A percentile compares a stretch with the other conserved stretches of the same genome.
These are phyloP conservation scores for Zaprionus nigranus DNA, from an alignment of 1,140 invertebrate species.

Conservation along the genomic window DNA sequence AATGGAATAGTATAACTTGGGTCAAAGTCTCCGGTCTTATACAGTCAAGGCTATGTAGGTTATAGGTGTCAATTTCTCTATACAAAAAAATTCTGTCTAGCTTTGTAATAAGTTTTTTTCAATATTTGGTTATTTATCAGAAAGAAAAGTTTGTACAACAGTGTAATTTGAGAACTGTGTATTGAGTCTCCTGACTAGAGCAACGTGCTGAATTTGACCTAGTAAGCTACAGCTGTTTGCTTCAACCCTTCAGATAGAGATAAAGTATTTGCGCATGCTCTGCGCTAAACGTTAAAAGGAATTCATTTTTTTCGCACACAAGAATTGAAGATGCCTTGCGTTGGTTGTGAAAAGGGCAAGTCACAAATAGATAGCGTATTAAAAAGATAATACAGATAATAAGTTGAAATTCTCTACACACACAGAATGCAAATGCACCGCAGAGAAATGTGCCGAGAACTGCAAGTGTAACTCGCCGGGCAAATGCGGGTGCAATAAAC, in stretches of 20 bases:
- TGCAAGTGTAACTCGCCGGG: slow-evolving; percentile 85
- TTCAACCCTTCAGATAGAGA: background rate
- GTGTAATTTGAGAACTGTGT: background rate
- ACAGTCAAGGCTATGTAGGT: no score
- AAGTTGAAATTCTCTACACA: slow-evolving; percentile 14
- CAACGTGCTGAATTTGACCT: background rate
- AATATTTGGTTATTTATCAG: background rate
- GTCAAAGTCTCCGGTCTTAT: no score
- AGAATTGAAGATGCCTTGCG: slow-evolving; percentile 64
- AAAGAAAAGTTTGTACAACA: background rate
- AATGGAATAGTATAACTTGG: no score
- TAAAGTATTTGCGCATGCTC: slow-evolving; percentile 6
- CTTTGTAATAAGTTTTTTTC: background rate
- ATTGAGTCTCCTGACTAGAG: background rate
- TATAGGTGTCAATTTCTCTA: no score
- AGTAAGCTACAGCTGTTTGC: slow-evolving; percentile 2
- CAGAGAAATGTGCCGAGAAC: slow-evolving; percentile 84
- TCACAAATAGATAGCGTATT: background rate
- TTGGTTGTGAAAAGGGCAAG: slow-evolving; percentile 73
- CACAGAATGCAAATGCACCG: slow-evolving; percentile 86
- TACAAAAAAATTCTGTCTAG: no score
- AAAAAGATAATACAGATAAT: background rate
- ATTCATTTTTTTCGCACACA: background rate
- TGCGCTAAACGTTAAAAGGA: background rate
- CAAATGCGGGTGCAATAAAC: slow-evolving; percentile 76